Base-by-base conservation (phyloP, 2,113 vertebrate genomes). In the Marmota flaviventris region DNA sequence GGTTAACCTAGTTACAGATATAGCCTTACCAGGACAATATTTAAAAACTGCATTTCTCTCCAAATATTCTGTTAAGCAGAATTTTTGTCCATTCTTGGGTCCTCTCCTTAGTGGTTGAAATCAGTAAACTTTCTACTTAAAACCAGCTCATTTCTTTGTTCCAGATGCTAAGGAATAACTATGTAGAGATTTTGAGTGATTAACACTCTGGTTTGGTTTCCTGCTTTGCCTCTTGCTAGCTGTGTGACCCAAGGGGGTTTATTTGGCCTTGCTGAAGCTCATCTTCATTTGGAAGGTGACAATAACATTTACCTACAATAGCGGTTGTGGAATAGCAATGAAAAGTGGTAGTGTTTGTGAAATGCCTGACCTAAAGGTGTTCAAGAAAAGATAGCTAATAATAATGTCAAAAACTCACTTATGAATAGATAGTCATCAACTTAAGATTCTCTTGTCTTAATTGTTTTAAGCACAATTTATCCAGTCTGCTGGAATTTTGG, bases 41-140 rank as follows among this genome's bases (percentile, higher is more conserved):
- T 45, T 88, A 73, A 85, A 84, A 81, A 85, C 18, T 91, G 27
- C n/a, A 58, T 70, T 95, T 95, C 34, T 85, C n/a, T 89, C 91
- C 12, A 95, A 48, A 85, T 85, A 63, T 4, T 83, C 48, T 86
- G 27, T 63, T 78, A 91, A 89, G 73, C 10, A 58, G 70, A 90
- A 65, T 67, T 84, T 86, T 85, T 42, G 20, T 56, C 6, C 32
- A 79, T 83, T 93, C 37, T 53, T 24, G 51, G 22, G 3, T 58
- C 32, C 7, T 91, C 11, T 96, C 18, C 45, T 88, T 61, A 83
- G 77, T 56, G 61, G 25, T 11, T 56, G 39, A 86, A 77, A 83
- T 83, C 12, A 77, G 24, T 85, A 56, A 77, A 77, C 37, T 56
- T 95, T 53, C 78, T 58, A 1, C 53, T 27, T 51, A 69, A 87